These are phyloP conservation scores for Anthoscopus minutus DNA, from an alignment of 2,113 vertebrate genomes.

Conservation along the genomic window DNA sequence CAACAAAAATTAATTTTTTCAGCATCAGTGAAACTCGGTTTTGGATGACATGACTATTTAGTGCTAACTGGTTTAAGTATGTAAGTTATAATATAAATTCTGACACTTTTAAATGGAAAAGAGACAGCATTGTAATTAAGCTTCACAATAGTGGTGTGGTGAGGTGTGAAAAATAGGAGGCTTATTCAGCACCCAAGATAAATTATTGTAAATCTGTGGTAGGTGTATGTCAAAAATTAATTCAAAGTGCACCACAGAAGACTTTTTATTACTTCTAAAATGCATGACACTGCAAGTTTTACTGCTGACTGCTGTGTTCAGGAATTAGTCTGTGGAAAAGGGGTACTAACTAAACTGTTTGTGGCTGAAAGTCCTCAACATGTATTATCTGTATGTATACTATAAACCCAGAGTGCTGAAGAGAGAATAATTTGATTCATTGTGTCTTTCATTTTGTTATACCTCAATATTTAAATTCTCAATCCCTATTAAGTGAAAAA, in stretches of 20 bases:
- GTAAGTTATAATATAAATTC: slow-evolving; percentile 61
- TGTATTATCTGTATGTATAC: not conserved
- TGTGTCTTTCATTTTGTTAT: not conserved
- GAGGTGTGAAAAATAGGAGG: slow-evolving; percentile 41
- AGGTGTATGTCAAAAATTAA: not conserved
- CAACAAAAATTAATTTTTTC: slow-evolving; percentile 65
- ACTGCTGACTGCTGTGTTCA: not conserved
- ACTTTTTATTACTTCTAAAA: slow-evolving; percentile 20
- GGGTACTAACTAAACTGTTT: not conserved
- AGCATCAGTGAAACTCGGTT: slow-evolving; percentile 35
- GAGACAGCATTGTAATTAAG: slow-evolving; percentile 61
- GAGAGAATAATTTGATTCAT: not conserved
- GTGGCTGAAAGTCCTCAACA: not conserved
- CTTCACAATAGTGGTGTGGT: not conserved
- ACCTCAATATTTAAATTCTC: not conserved
- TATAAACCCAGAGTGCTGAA: not conserved
- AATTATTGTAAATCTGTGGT: slow-evolving; percentile 7
- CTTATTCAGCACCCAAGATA: slow-evolving; percentile 5
- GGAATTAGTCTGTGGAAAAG: not conserved
- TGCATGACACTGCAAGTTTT: not conserved
- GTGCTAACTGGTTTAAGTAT: slow-evolving; percentile 45
- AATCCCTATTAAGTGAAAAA: not conserved
- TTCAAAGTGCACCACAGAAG: not conserved
- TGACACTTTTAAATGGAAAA: slow-evolving; percentile 65
- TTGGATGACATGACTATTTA: slow-evolving; percentile 55